These are phyloP conservation scores for Aradophagus sp. DNA, from an alignment of 1,140 invertebrate species.

Conservation along the genomic window DNA sequence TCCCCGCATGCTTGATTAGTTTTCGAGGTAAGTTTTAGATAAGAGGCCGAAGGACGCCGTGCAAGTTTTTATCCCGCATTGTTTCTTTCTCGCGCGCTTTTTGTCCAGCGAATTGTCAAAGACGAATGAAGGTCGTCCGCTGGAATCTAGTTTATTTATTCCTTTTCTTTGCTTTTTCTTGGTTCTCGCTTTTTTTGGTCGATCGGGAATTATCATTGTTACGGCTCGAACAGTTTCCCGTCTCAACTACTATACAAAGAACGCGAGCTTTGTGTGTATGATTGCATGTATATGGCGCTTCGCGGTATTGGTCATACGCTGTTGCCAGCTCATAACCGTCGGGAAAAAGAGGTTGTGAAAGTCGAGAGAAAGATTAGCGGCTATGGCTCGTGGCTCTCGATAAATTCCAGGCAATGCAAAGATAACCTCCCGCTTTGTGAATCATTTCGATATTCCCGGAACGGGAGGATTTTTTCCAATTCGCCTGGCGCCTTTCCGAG, in stretches of 20 bases:
- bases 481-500: too few species aligned
- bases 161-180: too few species aligned
- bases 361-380: constrained; percentile 50
- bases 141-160: too few species aligned
- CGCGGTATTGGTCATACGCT: constrained; percentile 9
- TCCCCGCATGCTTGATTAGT: too few species aligned
- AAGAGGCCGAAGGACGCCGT: too few species aligned
- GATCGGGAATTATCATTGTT: constrained; percentile 30
- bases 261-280: constrained; percentile 33
- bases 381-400: constrained; percentile 41
- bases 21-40: too few species aligned
- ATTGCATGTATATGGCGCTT: constrained; percentile 1
- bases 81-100: too few species aligned
- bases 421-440: constrained; percentile 41
- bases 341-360: constrained; percentile 48
- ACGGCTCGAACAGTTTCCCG: constrained; percentile 54
- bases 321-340: constrained; percentile 33
- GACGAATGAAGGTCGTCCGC: too few species aligned
- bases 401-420: constrained; percentile 37
- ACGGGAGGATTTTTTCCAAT: background rate
- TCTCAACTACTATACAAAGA: constrained; percentile 57
- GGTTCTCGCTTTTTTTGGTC: constrained; percentile 10
- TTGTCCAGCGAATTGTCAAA: too few species aligned
- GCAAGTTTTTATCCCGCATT: too few species aligned
- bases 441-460: constrained; percentile 11